A percentile compares a stretch with the other conserved stretches of the same genome.
phyloP scores from a whole-genome alignment of 2,888 invertebrate genomes.

The Tolmerus cingulatus region DNA sequence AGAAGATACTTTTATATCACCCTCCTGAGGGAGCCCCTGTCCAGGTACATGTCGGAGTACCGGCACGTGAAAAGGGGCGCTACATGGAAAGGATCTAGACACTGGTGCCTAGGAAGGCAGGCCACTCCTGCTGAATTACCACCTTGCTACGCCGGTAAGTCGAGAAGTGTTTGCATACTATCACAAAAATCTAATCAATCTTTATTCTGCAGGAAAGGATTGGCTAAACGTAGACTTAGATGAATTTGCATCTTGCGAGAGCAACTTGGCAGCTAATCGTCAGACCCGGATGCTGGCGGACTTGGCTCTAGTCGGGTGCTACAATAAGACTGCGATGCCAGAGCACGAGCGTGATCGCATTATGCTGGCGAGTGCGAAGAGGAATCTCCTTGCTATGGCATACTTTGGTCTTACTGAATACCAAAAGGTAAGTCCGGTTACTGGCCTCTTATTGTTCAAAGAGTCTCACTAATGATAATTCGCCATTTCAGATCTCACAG shows the following conservation, averaged over 20 bases:
- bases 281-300: slow-evolving; percentile 99
- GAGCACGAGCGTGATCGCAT: slow-evolving; percentile 79
- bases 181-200: neutral
- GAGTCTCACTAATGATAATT: neutral
- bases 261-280: slow-evolving; percentile 94
- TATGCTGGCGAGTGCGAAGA: slow-evolving; percentile 93
- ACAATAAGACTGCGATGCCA: slow-evolving; percentile 83
- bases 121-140: slow-evolving; percentile 86
- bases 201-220: slow-evolving; percentile 67
- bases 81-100: slow-evolving; percentile 88
- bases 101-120: slow-evolving; percentile 77
- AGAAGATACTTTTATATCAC: slow-evolving; percentile 96
- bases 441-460: neutral
- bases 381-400: slow-evolving; percentile 93
- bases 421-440: slow-evolving; percentile 75
- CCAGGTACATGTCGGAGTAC: slow-evolving; percentile 94
- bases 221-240: slow-evolving; percentile 91
- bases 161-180: neutral
- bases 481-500: slow-evolving; percentile 74
- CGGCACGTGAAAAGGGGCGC: slow-evolving; percentile 96
- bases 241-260: slow-evolving; percentile 89
- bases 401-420: slow-evolving; percentile 97
- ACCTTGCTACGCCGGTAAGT: slow-evolving; percentile 71
- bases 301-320: slow-evolving; percentile 93
- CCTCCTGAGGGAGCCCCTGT: slow-evolving; percentile 90